phyloP scores from a whole-genome alignment of 2,797 vertebrate species.

The Gadopsis marmoratus region DNA sequence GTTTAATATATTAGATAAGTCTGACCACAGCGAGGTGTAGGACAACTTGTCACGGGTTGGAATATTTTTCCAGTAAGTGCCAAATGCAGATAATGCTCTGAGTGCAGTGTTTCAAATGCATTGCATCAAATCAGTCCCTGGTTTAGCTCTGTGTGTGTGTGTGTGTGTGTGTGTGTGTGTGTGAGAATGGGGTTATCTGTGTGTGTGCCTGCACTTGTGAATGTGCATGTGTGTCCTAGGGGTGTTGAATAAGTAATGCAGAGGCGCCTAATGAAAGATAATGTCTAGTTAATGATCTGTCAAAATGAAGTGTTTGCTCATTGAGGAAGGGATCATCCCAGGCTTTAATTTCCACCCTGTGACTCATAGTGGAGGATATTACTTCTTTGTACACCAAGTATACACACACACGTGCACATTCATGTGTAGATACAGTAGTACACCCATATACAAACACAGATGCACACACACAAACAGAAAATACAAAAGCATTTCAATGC shows the following conservation, averaged over 20 bases:
- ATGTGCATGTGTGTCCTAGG: constrained; percentile 61
- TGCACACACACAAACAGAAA: constrained; percentile 24
- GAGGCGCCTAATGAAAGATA: constrained; percentile 82
- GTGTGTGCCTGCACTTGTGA: constrained; percentile 46
- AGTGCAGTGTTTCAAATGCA: constrained; percentile 33
- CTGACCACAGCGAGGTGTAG: constrained; percentile 4
- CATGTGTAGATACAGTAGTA: neutral
- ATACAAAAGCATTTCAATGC: constrained; percentile 51
- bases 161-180: constrained; percentile 1
- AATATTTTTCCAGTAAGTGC: constrained; percentile 26
- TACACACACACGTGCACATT: constrained; percentile 9
- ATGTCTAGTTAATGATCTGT: constrained; percentile 84
- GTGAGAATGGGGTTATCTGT: constrained; percentile 4
- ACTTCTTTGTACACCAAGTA: constrained; percentile 48
- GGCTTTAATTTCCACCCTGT: constrained; percentile 77
- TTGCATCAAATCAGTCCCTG: constrained; percentile 18
- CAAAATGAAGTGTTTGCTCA: constrained; percentile 84
- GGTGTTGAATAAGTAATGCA: constrained; percentile 79
- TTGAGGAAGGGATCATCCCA: constrained; percentile 73
- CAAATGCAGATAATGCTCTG: constrained; percentile 27
- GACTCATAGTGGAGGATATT: constrained; percentile 75
- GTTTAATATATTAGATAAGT: constrained; percentile 21
- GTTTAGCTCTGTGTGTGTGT: constrained; percentile 26
- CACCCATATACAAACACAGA: constrained; percentile 19
- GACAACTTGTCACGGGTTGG: neutral